Evolutionary conservation across 1,140 invertebrate species (phyloP), one percentile per base, ranked within the genome.

Genomic region (Drosophila elegans): DNA sequence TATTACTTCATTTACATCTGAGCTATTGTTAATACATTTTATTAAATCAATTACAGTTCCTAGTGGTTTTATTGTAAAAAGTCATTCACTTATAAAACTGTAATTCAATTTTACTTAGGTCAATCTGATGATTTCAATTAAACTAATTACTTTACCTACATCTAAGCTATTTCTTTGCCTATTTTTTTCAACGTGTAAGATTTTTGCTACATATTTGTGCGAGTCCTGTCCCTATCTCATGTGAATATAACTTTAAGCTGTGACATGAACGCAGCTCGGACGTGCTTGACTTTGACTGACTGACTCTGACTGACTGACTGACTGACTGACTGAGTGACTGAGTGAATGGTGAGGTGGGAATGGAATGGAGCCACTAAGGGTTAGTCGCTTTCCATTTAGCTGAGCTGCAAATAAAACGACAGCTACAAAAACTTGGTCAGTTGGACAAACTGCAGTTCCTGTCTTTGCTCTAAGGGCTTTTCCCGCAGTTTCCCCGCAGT

Each of bases 231-330:
- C 59, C 74, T 45, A 55, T 75, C 66, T 75, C 62, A 80, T 88
- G 83, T 73, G 79, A 76, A 83, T 89, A 88, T 88, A 88, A 83
- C 79, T 83, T 88, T 89, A 89, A 88, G 82, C 81, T 84, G 76
- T 80, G 80, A 84, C 80, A 84, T 80, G 80, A 61, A 48, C 71
- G 44, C 71, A 55, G 73, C 74, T 59, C 62, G 76, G 84, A 82
- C 75, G 83, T 86, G 83, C 83, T 64, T 88, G 83, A 86, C 82
- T 82, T 88, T 86, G 82, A 86, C 74, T 88, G 82, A 76, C 52
- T 61, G 44, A 51, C 61, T 76, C 63, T 86, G 82, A 86, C 78
- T 81, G 81, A 74, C 57, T 42, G 38, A 55, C 48, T 60, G 71
- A 29, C 6, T 32, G 29, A 7, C 5, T 32, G 29, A 32, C n/a